phyloP scores from a whole-genome alignment of 1,140 invertebrate genomes.

The Campodea augens region DNA sequence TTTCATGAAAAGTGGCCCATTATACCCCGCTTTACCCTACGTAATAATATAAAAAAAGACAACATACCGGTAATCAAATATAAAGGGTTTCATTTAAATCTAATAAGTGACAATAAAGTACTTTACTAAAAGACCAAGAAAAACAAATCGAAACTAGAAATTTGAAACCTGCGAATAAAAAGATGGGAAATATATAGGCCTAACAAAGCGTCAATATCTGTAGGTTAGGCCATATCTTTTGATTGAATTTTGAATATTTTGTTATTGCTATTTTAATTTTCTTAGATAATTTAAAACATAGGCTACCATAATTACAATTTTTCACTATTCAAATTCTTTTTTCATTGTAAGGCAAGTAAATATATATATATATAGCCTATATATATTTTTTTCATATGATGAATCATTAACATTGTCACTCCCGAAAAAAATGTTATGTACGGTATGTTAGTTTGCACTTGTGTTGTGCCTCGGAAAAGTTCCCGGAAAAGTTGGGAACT shows the following conservation, averaged over 20 bases:
- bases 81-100: not conserved
- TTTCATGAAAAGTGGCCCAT: too few species aligned
- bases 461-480: too few species aligned
- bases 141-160: not conserved
- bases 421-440: too few species aligned
- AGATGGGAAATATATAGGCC: not conserved
- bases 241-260: constrained; percentile 1
- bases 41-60: not conserved
- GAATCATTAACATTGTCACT: too few species aligned
- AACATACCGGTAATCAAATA: not conserved
- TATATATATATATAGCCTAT: too few species aligned
- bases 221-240: not conserved
- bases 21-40: constrained; percentile 4
- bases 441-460: too few species aligned
- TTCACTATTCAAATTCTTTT: too few species aligned
- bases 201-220: not conserved
- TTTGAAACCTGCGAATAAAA: not conserved
- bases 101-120: not conserved
- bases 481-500: too few species aligned
- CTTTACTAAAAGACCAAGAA: not conserved
- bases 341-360: too few species aligned
- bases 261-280: constrained; percentile 18
- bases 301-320: too few species aligned
- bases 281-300: too few species aligned
- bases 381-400: too few species aligned